Percentiles rank a stretch among this genome's conserved stretches.
These are phyloP conservation scores for Zygogramma bicolorata DNA, from an alignment of 2,888 invertebrate genomes.

Conservation along the genomic window DNA sequence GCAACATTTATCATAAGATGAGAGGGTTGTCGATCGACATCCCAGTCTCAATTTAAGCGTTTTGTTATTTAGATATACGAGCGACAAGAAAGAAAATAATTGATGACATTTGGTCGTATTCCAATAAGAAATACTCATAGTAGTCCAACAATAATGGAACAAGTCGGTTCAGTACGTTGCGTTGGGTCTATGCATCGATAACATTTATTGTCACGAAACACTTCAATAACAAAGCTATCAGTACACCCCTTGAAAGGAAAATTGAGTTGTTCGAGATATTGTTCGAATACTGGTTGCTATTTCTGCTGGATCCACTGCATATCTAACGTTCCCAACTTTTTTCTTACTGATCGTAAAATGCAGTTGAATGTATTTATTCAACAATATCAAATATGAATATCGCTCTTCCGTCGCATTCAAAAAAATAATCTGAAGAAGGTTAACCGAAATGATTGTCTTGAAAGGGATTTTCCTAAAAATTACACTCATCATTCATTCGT, in stretches of 20 bases:
- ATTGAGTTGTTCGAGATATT: too few species aligned
- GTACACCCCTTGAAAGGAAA: too few species aligned
- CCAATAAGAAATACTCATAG: too few species aligned
- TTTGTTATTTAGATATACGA: slow-evolving; percentile 42
- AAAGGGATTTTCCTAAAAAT: slow-evolving; percentile 44
- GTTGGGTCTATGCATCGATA: too few species aligned
- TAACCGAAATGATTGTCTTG: slow-evolving; percentile 59
- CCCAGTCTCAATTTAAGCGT: slow-evolving; percentile 56
- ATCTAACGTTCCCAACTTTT: not conserved
- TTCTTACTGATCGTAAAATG: not conserved
- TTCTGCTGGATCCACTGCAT: too few species aligned
- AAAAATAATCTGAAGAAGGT: slow-evolving; percentile 18
- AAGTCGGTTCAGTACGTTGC: too few species aligned
- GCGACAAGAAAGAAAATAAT: slow-evolving; percentile 5
- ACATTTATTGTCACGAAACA: too few species aligned
- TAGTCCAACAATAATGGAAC: too few species aligned
- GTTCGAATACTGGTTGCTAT: too few species aligned
- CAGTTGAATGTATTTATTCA: slow-evolving; percentile 19
- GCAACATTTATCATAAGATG: slow-evolving; percentile 58
- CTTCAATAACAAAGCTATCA: too few species aligned
- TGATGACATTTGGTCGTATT: not conserved
- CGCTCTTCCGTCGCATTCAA: slow-evolving; percentile 26
- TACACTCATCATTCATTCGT: not conserved
- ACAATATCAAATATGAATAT: slow-evolving; percentile 52
- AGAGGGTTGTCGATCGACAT: slow-evolving; percentile 52